Base-by-base conservation (phyloP, 2,797 vertebrate genomes). In the Denticeps clupeoides region DNA sequence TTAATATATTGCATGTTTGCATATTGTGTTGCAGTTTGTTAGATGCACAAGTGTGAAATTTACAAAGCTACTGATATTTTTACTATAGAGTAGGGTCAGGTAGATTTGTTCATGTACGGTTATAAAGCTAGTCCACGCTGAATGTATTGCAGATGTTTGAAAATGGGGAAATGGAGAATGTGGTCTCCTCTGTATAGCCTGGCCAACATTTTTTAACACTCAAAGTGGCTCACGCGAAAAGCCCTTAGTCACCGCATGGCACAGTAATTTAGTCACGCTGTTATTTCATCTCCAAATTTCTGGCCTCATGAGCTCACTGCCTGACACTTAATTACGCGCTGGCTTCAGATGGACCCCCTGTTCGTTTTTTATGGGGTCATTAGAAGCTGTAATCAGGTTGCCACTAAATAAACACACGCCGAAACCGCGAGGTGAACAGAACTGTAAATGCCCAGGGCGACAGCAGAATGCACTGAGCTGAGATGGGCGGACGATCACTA, bases 311-410 rank as follows among this genome's bases (percentile, higher is more conserved):
- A 8, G 8, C 12, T 23, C 26, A 9, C 2, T 15, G 23, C 16
- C 28, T 24, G 12, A 12, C 33, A 42, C 31, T 55, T 47, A 24
- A 22, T 35, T 37, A 48, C 44, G 28, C 22, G 27, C 32, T 33
- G 38, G 48, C 12, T 45, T 45, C 38, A 35, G 23, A 41, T 18
- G 45, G 33, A 25, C 32, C 21, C 11, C 35, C 38, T 23, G 31
- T 49, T 45, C 7, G 42, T 18, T 19, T 37, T 18, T 23, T 32
- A 38, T 18, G 24, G 10, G 19, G 4, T 24, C 42, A 32, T 51
- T 49, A 45, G 46, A 46, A 32, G 31, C 41, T 49, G 32, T 47
- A 35, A 41, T 42, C 45, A 44, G 53, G 40, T 35, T 49, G 9
- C 10, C 7, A 22, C 24, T 38, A 13, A 55, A 45, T 32, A 10